phyloP scores from a whole-genome alignment of 1,140 invertebrate genomes.

The Aethina tumida region DNA sequence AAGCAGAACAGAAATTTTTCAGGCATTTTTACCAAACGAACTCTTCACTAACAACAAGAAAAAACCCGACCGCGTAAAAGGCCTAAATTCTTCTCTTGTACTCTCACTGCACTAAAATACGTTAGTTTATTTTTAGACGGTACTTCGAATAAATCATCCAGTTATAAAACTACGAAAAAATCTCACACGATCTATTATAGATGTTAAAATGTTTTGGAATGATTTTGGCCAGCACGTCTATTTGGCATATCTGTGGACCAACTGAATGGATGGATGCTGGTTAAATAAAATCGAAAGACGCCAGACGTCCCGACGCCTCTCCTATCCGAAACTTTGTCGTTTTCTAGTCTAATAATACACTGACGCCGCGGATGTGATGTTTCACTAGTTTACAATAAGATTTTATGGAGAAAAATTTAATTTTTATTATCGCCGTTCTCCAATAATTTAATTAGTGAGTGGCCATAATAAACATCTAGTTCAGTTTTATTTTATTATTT shows the following conservation, averaged over 20 bases:
- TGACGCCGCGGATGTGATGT: too few species aligned
- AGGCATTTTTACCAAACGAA: slow-evolving; percentile 7
- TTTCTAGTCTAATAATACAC: too few species aligned
- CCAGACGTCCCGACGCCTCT: slow-evolving; percentile 13
- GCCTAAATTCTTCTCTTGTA: background rate
- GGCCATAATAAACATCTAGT: too few species aligned
- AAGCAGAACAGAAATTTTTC: slow-evolving; percentile 16
- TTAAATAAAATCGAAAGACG: slow-evolving; percentile 6
- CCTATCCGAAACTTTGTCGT: too few species aligned
- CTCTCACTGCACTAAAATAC: too few species aligned
- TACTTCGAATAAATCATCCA: too few species aligned
- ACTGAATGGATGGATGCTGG: background rate
- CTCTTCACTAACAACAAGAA: background rate
- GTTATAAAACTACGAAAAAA: background rate
- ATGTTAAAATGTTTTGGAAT: background rate
- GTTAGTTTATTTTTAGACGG: too few species aligned
- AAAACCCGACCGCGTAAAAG: background rate
- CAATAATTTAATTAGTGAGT: too few species aligned
- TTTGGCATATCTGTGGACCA: background rate
- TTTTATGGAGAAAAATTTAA: too few species aligned
- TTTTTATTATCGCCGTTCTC: too few species aligned
- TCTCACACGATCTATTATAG: background rate
- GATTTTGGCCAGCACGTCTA: background rate
- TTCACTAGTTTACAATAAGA: too few species aligned
- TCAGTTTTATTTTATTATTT: too few species aligned